Percentiles rank a stretch among this genome's conserved stretches.
These are phyloP conservation scores for Muscicapa adusta DNA, from an alignment of 2,113 vertebrate genomes.

Conservation along the genomic window DNA sequence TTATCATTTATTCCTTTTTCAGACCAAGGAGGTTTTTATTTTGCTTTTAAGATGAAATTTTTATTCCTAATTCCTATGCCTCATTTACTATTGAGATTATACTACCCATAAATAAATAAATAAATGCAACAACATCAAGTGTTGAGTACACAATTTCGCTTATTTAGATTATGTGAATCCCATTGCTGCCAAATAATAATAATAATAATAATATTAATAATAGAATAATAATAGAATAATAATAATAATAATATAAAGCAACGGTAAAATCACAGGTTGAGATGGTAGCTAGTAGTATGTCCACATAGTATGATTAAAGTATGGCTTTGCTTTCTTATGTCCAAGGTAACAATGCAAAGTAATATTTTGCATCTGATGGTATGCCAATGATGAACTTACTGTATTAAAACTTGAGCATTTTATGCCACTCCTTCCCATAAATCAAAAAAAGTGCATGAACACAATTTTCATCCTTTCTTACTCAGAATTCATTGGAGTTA, in stretches of 20 bases:
- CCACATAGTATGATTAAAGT: conserved; percentile 14
- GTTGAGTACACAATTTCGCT: conserved; percentile 54
- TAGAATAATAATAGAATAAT: neutral
- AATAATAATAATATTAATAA: neutral
- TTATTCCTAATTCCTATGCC: conserved; percentile 56
- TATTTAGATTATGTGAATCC: conserved; percentile 63
- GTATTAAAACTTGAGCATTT: conserved; percentile 4
- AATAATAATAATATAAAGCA: conserved; percentile 40
- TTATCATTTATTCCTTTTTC: conserved; percentile 30
- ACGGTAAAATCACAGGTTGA: conserved; percentile 43
- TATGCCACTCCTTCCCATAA: conserved; percentile 38
- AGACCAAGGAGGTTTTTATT: conserved; percentile 24
- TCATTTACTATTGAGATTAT: conserved; percentile 38
- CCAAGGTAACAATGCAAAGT: conserved; percentile 18
- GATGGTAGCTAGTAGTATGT: conserved; percentile 43
- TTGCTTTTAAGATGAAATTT: conserved; percentile 14
- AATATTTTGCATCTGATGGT: neutral
- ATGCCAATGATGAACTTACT: conserved; percentile 7
- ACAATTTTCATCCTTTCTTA: conserved; percentile 39
- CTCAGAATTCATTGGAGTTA: neutral
- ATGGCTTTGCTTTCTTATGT: conserved; percentile 57
- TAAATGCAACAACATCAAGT: conserved; percentile 43
- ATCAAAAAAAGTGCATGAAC: conserved; percentile 51
- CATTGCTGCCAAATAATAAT: conserved; percentile 59
- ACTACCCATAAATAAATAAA: conserved; percentile 58